phyloP scores from a whole-genome alignment of 2,888 invertebrate species.

The Tipula confusa region DNA sequence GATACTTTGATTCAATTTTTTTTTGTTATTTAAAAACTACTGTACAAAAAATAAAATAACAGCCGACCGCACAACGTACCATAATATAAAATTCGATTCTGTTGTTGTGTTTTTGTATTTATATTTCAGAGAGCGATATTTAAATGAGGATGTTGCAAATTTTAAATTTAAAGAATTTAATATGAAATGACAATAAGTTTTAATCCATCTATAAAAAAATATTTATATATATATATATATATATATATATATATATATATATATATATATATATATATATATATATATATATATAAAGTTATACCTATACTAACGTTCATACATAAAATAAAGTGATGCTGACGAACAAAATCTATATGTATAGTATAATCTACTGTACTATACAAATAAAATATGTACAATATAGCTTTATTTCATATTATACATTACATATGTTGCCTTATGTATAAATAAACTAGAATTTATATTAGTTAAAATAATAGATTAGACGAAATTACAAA shows the following conservation, averaged over 20 bases:
- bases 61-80: not conserved
- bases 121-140: not conserved
- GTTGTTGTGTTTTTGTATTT: not conserved
- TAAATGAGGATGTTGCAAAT: slow-evolving; percentile 25
- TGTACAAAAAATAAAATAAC: no score
- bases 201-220: slow-evolving; percentile 6
- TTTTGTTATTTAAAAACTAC: no score
- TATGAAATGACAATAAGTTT: slow-evolving; percentile 20
- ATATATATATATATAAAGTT: no score
- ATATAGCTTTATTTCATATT: not conserved
- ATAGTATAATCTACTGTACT: not conserved
- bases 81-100: not conserved
- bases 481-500: not conserved
- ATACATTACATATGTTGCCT: not conserved
- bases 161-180: slow-evolving; percentile 25
- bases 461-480: not conserved
- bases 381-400: not conserved
- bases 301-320: not conserved
- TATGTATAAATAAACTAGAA: not conserved
- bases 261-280: no score
- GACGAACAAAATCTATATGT: not conserved
- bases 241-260: no score
- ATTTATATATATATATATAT: not conserved
- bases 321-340: not conserved
- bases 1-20: no score